Evolutionary conservation across 2,888 invertebrate genomes (phyloP).

Genomic region (Hyles lineata): DNA sequence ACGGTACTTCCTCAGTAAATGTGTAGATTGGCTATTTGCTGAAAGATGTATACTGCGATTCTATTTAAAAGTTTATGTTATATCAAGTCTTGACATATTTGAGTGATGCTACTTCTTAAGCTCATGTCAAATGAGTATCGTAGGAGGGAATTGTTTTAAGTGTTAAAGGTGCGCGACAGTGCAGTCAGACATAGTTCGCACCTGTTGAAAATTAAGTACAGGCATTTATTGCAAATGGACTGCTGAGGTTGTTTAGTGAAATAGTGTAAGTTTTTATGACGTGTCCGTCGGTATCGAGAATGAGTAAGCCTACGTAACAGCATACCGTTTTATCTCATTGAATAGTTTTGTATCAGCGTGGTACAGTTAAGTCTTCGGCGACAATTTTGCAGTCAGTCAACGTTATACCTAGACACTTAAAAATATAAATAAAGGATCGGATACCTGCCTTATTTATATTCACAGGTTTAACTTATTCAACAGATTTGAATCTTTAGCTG

Average conservation of each 20-base stretch:
- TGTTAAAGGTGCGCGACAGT: no score
- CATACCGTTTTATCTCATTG: conserved; percentile 56
- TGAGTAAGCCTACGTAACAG: conserved; percentile 23
- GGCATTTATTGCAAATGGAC: background rate
- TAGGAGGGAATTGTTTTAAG: no score
- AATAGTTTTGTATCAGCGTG: conserved; percentile 47
- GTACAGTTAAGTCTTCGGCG: conserved; percentile 54
- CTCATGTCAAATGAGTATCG: no score
- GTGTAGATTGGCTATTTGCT: conserved; percentile 57
- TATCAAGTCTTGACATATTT: no score
- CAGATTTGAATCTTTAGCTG: conserved; percentile 65
- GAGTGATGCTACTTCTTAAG: no score
- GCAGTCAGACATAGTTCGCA: background rate
- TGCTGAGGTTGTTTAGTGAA: background rate
- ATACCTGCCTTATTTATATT: conserved; percentile 65
- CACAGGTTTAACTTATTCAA: conserved; percentile 64
- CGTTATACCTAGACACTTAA: conserved; percentile 59
- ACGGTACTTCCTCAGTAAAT: conserved; percentile 63
- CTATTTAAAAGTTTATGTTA: background rate
- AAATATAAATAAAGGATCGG: conserved; percentile 53
- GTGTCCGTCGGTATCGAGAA: conserved; percentile 9
- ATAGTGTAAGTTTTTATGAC: background rate
- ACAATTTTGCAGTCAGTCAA: conserved; percentile 58
- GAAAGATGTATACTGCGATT: conserved; percentile 1
- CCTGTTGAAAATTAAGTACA: background rate